phyloP scores from a whole-genome alignment of 2,888 invertebrate species.

The Tetheella fluctuosa region DNA sequence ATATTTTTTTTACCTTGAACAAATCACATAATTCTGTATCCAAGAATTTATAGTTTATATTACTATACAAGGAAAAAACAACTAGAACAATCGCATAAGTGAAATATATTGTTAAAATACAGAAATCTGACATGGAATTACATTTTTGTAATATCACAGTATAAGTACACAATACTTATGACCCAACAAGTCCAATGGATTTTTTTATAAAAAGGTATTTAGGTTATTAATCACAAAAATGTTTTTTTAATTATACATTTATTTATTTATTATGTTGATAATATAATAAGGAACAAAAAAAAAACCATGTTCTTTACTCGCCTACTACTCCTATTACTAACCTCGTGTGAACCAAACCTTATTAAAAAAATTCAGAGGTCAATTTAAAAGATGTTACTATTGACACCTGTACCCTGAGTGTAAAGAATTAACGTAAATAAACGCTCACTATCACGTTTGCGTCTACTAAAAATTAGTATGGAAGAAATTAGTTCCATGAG shows the following conservation, averaged over 20 bases:
- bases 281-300: neutral
- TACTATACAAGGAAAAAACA: constrained; percentile 1
- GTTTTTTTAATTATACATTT: no score
- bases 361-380: neutral
- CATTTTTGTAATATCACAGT: neutral
- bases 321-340: neutral
- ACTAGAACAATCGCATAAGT: neutral
- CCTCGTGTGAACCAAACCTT: neutral
- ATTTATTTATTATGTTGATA: neutral
- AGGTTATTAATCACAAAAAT: neutral
- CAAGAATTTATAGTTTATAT: neutral
- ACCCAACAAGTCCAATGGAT: neutral
- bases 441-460: no score
- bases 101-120: constrained; percentile 1
- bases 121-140: neutral
- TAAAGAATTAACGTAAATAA: no score
- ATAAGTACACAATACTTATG: neutral
- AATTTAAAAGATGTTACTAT: neutral
- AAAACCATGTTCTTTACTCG: neutral
- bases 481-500: no score
- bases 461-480: no score
- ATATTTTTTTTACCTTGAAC: neutral
- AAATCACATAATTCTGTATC: neutral
- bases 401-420: no score
- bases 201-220: neutral